Base-by-base conservation (phyloP, 2,888 invertebrate species). In the Siphlonurus alternatus region DNA sequence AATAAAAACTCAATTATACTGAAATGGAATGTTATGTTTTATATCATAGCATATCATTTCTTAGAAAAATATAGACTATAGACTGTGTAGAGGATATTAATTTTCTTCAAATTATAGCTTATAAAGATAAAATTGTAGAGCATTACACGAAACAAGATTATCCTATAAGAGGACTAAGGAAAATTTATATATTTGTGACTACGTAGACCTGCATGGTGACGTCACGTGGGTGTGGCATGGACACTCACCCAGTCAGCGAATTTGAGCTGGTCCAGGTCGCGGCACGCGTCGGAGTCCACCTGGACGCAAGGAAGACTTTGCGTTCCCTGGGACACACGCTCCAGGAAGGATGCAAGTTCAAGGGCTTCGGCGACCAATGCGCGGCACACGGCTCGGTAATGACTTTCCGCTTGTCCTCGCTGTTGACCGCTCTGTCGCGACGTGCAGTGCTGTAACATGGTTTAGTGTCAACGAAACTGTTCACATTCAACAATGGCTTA, bases 301-400 rank as follows among this genome's bases (percentile, higher is more conserved):
- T 83, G 56, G 7, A 56, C 56, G n/a, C 56, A 56, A 22, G 56
- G 80, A 1, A 82, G 79, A 56, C 56, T 56, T 66, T 86, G 79
- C 61, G 85, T 85, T 70, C 88, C 88, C 68, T 76, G 78, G 20
- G 85, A 81, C 64, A 96, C 92, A 76, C 88, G 86, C 72, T 91
- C 88, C 70, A 96, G 81, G 81, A 97, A 96, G 67, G 88, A 86
- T 65, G 90, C 85, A 71, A 97, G 81, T 78, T 96, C 95, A 67
- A 91, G 78, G 64, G 93, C 90, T 78, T 97, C 96, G 22, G 92
- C 87, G 66, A 94, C 91, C 70, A 95, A 82, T 65, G 94, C 95
- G 66, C 94, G 83, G 75, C 94, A 91, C 64, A 96, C 94, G 66
- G 94, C 93, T 73, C 87, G 87, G 79, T 94, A 96, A 78, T 93